Conservation (phyloP, 2,113 vertebrate species). For the Cyprinodon variegatus region DNA sequence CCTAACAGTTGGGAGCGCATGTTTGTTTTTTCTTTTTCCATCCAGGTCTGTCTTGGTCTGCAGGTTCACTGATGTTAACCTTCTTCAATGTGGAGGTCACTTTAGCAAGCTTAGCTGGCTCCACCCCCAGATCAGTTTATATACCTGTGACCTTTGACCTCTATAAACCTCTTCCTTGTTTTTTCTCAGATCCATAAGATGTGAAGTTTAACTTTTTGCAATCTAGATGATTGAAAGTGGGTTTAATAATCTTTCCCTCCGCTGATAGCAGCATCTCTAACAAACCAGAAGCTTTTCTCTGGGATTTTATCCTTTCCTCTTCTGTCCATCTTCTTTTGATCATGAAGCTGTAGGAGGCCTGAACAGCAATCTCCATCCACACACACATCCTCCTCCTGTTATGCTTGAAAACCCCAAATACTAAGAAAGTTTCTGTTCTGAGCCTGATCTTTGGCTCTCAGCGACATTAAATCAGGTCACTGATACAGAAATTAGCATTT, state of each 20-base stretch:
- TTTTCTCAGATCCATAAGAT: no score
- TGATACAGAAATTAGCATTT: slow-evolving; percentile 70
- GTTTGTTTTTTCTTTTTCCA: no score
- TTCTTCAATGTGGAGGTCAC: no score
- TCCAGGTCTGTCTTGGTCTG: no score
- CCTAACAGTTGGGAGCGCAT: no score
- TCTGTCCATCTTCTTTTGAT: slow-evolving; percentile 57
- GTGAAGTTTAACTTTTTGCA: background rate
- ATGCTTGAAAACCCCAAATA: background rate
- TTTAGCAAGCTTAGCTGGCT: no score
- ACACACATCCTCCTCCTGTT: background rate
- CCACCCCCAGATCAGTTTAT: no score
- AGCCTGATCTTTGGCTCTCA: slow-evolving; percentile 37
- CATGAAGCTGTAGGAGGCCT: slow-evolving; percentile 51
- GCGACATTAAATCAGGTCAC: slow-evolving; percentile 68
- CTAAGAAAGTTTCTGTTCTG: slow-evolving; percentile 45
- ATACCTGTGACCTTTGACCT: no score
- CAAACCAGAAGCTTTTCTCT: slow-evolving; percentile 36
- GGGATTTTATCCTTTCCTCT: slow-evolving; percentile 20
- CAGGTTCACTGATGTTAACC: no score
- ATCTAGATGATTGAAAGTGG: slow-evolving; percentile 16
- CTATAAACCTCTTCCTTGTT: background rate
- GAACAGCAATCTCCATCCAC: slow-evolving; percentile 37
- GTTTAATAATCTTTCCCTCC: slow-evolving; percentile 8
- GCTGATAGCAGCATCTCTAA: slow-evolving; percentile 47